phyloP scores from a whole-genome alignment of 2,888 invertebrate species.

The Ptychoptera contaminata region DNA sequence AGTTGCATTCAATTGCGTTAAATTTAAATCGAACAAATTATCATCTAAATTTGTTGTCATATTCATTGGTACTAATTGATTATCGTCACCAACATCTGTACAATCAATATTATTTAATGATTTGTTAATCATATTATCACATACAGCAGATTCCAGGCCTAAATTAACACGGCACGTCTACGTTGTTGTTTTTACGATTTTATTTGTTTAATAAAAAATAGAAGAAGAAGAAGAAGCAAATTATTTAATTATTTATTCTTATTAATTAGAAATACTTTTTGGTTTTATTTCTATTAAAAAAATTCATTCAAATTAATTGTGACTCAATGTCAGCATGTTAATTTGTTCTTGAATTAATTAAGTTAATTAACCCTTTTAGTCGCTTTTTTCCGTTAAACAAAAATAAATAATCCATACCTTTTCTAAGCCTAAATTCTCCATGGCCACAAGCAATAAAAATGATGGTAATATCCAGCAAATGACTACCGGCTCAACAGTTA shows the following conservation, averaged over 20 bases:
- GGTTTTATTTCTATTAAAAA: neutral
- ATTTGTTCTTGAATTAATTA: too few species aligned
- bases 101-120: constrained; percentile 23
- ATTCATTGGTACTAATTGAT: neutral
- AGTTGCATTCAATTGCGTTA: neutral
- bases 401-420: too few species aligned
- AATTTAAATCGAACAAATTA: neutral
- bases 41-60: neutral
- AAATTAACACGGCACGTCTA: constrained; percentile 27
- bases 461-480: constrained; percentile 18
- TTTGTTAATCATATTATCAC: constrained; percentile 25
- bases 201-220: too few species aligned
- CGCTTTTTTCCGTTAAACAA: too few species aligned
- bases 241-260: neutral
- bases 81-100: constrained; percentile 17
- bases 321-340: too few species aligned
- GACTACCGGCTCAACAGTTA: constrained; percentile 27
- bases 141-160: constrained; percentile 21
- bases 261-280: neutral
- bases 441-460: constrained; percentile 17
- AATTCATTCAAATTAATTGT: too few species aligned
- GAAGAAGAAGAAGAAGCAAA: neutral
- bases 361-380: too few species aligned
- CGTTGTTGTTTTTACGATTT: neutral
- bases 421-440: constrained; percentile 26